These are phyloP conservation scores for Lobophora halterata DNA, from an alignment of 2,888 invertebrate genomes.

Conservation along the genomic window DNA sequence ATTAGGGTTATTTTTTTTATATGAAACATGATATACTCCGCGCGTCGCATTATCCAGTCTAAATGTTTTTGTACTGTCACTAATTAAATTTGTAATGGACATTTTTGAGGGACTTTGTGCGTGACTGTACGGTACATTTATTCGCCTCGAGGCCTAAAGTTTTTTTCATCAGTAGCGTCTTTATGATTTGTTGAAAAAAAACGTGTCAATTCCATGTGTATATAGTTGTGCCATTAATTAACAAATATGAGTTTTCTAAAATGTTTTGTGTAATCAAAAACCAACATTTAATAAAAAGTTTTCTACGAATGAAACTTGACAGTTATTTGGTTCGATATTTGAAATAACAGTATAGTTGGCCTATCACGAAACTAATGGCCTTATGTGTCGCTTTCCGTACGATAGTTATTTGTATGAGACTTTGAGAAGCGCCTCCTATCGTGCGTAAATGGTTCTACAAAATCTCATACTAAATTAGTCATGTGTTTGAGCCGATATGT, in stretches of 20 bases:
- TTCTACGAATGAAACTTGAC: no score
- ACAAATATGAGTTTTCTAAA: slow-evolving; percentile 46
- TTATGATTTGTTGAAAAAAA: slow-evolving; percentile 53
- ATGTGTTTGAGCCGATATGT: no score
- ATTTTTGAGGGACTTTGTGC: slow-evolving; percentile 25
- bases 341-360: no score
- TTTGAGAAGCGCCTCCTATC: no score
- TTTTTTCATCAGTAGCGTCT: slow-evolving; percentile 38
- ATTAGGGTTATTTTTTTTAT: slow-evolving; percentile 22
- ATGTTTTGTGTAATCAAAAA: slow-evolving; percentile 44
- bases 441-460: no score
- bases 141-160: slow-evolving; percentile 51
- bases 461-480: no score
- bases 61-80: slow-evolving; percentile 19
- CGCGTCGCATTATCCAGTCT: slow-evolving; percentile 13
- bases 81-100: slow-evolving; percentile 11
- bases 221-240: slow-evolving; percentile 73
- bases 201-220: slow-evolving; percentile 77
- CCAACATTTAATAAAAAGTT: no score
- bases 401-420: no score
- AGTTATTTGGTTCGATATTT: no score
- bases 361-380: no score
- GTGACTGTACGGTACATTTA: slow-evolving; percentile 38
- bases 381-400: no score
- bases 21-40: slow-evolving; percentile 12